A percentile compares a stretch with the other conserved stretches of the same genome.
phyloP scores from a whole-genome alignment of 2,113 vertebrate genomes.

The Etheostoma cragini region DNA sequence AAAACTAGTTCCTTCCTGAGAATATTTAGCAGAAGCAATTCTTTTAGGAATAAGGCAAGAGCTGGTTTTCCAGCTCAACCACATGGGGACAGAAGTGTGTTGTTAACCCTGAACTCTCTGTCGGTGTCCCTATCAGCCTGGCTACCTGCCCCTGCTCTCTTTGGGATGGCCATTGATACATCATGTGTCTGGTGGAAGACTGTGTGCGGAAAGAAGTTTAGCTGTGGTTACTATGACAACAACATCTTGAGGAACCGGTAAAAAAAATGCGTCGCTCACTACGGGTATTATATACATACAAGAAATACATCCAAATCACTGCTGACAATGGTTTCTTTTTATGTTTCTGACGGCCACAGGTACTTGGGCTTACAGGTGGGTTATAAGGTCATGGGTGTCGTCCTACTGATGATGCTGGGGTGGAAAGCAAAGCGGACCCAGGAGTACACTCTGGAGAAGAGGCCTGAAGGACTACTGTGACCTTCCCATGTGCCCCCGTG shows the following conservation, averaged over 20 bases:
- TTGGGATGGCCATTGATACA: constrained; percentile 91
- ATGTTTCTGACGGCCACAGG: constrained; percentile 75
- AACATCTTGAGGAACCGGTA: constrained; percentile 91
- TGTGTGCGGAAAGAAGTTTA: constrained; percentile 82
- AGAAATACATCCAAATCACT: not conserved
- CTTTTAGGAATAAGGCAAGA: no score
- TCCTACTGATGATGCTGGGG: constrained; percentile 86
- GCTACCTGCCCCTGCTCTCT: constrained; percentile 91
- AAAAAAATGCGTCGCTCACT: not conserved
- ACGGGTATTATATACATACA: not conserved
- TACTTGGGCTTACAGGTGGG: constrained; percentile 93
- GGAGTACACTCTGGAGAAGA: constrained; percentile 92
- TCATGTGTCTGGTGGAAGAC: constrained; percentile 91
- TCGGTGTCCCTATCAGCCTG: constrained; percentile 85
- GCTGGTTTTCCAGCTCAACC: not conserved
- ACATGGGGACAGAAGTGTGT: not conserved
- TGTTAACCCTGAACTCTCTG: not conserved
- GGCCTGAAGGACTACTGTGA: constrained; percentile 77
- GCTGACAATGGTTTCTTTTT: not conserved
- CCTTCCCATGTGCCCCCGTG: constrained; percentile 1
- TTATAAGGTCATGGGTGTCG: constrained; percentile 89
- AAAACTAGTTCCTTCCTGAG: no score
- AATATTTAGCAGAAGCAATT: no score
- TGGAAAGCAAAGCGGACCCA: constrained; percentile 91
- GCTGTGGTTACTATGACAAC: constrained; percentile 94